Evolutionary conservation across 2,888 invertebrate species (phyloP).

Genomic region (Iphiclides podalirius): DNA sequence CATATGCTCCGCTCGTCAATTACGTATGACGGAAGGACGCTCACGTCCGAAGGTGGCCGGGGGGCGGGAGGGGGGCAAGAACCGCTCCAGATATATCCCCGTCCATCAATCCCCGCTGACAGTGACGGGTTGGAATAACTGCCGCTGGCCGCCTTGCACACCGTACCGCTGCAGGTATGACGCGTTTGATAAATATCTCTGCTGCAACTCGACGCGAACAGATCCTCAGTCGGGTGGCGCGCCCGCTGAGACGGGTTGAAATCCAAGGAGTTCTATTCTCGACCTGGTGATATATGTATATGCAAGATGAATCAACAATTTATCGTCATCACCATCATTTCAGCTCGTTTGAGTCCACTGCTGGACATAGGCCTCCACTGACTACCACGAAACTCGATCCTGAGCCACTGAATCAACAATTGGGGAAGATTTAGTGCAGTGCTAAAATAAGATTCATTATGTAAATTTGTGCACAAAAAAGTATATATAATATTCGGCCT

Average conservation of each 20-base stretch:
- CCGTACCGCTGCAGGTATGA: slow-evolving; percentile 23
- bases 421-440: too few species aligned
- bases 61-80: slow-evolving; percentile 35
- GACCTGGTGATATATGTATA: too few species aligned
- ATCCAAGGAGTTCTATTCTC: too few species aligned
- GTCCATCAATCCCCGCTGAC: slow-evolving; percentile 60
- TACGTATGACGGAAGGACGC: slow-evolving; percentile 22
- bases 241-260: not conserved
- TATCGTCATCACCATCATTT: too few species aligned
- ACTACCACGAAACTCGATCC: too few species aligned
- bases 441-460: too few species aligned
- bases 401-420: too few species aligned
- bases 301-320: too few species aligned
- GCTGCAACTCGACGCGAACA: slow-evolving; percentile 1
- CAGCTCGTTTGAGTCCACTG: too few species aligned
- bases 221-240: not conserved
- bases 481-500: too few species aligned
- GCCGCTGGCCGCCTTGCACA: slow-evolving; percentile 24
- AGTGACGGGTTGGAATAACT: slow-evolving; percentile 53
- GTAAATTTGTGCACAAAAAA: too few species aligned
- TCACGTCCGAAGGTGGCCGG: slow-evolving; percentile 22
- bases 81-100: slow-evolving; percentile 58
- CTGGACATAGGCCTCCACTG: too few species aligned
- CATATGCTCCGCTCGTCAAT: slow-evolving; percentile 17
- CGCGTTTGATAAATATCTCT: slow-evolving; percentile 7